Percentiles rank a stretch among this genome's conserved stretches.
These are phyloP conservation scores for Anhinga anhinga DNA, from an alignment of 2,113 vertebrate genomes.

Conservation along the genomic window DNA sequence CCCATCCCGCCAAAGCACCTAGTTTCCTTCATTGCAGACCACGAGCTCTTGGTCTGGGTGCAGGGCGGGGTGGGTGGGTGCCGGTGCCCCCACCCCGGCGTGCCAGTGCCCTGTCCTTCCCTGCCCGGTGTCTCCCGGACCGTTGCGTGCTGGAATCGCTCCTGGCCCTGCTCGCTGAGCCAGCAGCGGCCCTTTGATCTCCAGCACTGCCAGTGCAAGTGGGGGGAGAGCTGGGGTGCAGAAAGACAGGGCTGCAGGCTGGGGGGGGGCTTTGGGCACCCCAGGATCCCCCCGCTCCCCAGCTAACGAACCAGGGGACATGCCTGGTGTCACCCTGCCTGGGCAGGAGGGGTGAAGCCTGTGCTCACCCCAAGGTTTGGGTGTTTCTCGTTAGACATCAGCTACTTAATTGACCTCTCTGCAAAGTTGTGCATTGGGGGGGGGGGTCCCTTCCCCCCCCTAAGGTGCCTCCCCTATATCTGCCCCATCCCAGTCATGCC, in stretches of 20 bases:
- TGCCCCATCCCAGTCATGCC: rapidly evolving
- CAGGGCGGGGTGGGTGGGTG: not conserved
- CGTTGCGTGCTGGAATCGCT: not conserved
- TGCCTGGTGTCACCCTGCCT: not conserved
- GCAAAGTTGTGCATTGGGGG: not conserved
- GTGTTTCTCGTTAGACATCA: not conserved
- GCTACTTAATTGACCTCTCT: not conserved
- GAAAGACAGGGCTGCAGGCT: not conserved
- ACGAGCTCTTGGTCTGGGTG: not conserved
- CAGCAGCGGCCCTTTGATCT: not conserved
- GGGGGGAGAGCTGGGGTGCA: not conserved
- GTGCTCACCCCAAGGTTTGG: not conserved
- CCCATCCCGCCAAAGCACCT: not conserved
- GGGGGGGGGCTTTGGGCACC: not conserved
- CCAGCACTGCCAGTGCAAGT: not conserved
- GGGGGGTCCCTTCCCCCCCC: not conserved
- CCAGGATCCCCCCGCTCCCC: not conserved
- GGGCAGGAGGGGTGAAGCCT: rapidly evolving
- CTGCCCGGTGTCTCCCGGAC: not conserved
- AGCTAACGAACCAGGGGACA: not conserved
- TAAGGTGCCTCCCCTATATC: not conserved
- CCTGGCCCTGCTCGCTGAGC: not conserved
- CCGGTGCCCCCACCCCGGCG: rapidly evolving
- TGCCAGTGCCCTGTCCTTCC: not conserved
- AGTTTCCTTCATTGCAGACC: not conserved